phyloP scores from a whole-genome alignment of 2,797 vertebrate species.

The Eremophila alpestris region DNA sequence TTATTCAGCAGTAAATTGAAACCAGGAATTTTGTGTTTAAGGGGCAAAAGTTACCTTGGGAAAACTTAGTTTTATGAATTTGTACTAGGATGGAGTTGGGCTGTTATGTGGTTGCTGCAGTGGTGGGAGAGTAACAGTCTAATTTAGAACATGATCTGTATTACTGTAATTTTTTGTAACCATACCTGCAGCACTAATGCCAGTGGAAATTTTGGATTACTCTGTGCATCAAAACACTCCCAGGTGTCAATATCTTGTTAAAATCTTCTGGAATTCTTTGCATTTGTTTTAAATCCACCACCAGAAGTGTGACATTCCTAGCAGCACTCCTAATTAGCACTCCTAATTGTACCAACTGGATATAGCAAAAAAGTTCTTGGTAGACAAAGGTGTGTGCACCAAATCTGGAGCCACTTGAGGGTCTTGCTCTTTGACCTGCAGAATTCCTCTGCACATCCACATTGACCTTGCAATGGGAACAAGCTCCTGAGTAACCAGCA shows the following conservation, averaged over 20 bases:
- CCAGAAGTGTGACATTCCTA: not conserved
- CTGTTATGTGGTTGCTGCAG: not conserved
- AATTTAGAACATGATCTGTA: not conserved
- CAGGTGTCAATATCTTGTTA: not conserved
- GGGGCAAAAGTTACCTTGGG: not conserved
- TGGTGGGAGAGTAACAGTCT: not conserved
- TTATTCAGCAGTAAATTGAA: not conserved
- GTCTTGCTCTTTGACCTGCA: not conserved
- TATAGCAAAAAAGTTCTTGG: not conserved
- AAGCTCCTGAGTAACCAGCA: not conserved
- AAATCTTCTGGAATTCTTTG: not conserved
- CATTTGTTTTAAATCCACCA: not conserved
- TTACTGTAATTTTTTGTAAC: not conserved
- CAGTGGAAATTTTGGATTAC: not conserved
- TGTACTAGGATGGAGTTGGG: not conserved
- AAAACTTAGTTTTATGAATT: not conserved
- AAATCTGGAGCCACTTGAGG: not conserved
- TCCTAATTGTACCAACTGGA: not conserved
- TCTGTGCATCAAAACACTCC: not conserved
- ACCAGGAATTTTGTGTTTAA: not conserved
- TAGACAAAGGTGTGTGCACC: too few relatives aligned
- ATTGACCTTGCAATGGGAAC: accelerated
- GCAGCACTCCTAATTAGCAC: not conserved
- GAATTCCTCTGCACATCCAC: not conserved
- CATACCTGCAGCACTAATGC: not conserved